Evolutionary conservation across 1,140 invertebrate species (phyloP).

Genomic region (Leptoteleia sp.): DNA sequence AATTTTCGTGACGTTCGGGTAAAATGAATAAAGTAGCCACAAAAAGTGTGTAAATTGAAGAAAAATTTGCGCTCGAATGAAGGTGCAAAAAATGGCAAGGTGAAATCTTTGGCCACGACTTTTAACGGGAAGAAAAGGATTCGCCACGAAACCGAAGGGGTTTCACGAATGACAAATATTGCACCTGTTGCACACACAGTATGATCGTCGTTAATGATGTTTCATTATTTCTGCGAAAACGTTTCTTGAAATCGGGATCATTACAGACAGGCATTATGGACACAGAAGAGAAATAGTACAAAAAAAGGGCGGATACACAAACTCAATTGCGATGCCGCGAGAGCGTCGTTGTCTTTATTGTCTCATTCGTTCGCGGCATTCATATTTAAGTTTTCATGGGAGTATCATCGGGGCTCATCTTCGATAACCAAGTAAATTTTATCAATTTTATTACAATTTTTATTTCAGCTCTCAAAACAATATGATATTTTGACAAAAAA

Average conservation of each 20-base stretch:
- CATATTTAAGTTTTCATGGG: no score
- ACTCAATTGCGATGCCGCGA: conserved; percentile 50
- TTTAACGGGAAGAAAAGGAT: conserved; percentile 38
- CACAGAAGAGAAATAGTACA: conserved; percentile 50
- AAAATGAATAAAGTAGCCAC: no score
- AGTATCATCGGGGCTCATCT: no score
- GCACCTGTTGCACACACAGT: conserved; percentile 63
- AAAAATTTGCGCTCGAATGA: conserved; percentile 15
- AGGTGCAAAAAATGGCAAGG: conserved; percentile 42
- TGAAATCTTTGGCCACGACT: conserved; percentile 51
- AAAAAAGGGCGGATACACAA: conserved; percentile 49
- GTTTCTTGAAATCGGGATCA: conserved; percentile 61
- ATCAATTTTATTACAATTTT: no score
- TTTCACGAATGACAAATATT: conserved; percentile 63
- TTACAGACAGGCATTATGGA: conserved; percentile 59
- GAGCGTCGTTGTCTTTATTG: conserved; percentile 55
- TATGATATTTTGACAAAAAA: no score
- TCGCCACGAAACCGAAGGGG: conserved; percentile 38
- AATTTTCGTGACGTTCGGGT: no score
- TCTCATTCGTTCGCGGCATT: conserved; percentile 21
- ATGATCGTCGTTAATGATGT: conserved; percentile 64
- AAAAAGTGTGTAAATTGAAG: neutral
- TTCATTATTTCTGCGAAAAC: conserved; percentile 67
- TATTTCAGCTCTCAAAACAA: no score
- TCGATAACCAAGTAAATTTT: no score